Percentiles rank a stretch among this genome's conserved stretches.
Conservation (phyloP, 2,113 vertebrate species). For the Erpornis zantholeuca region DNA sequence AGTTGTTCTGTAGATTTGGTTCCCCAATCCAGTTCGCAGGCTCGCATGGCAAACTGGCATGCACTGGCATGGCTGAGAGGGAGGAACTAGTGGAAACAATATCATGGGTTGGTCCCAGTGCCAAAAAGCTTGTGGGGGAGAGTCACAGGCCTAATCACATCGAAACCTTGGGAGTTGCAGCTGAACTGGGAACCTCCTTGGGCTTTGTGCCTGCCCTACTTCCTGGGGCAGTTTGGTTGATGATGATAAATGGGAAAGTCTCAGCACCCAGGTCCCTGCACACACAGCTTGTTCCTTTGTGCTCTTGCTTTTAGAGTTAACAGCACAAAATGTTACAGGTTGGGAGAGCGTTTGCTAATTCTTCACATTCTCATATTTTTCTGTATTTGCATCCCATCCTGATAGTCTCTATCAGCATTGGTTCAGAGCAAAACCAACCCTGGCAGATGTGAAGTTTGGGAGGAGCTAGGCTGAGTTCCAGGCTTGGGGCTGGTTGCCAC, state of each 20-base stretch:
- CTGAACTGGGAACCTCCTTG: neutral
- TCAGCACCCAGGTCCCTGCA: neutral
- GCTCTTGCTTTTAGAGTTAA: neutral
- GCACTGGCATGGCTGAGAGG: neutral
- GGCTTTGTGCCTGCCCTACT: neutral
- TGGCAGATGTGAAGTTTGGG: neutral
- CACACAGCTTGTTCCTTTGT: neutral
- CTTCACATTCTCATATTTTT: neutral
- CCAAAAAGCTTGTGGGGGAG: neutral
- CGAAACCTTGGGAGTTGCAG: neutral
- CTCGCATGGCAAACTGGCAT: neutral
- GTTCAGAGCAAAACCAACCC: neutral
- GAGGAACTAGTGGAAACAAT: neutral
- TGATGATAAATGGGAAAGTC: neutral
- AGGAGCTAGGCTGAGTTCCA: neutral
- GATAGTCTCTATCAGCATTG: accelerated
- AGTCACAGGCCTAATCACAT: neutral
- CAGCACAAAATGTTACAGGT: neutral
- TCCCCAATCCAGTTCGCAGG: accelerated
- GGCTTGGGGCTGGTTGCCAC: neutral
- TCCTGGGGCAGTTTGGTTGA: neutral
- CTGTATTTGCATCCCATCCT: neutral
- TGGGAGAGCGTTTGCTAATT: neutral
- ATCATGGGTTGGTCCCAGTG: neutral
- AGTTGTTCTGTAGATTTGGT: neutral